Conservation (phyloP, 2,888 invertebrate genomes). For the Cordilura impudica region DNA sequence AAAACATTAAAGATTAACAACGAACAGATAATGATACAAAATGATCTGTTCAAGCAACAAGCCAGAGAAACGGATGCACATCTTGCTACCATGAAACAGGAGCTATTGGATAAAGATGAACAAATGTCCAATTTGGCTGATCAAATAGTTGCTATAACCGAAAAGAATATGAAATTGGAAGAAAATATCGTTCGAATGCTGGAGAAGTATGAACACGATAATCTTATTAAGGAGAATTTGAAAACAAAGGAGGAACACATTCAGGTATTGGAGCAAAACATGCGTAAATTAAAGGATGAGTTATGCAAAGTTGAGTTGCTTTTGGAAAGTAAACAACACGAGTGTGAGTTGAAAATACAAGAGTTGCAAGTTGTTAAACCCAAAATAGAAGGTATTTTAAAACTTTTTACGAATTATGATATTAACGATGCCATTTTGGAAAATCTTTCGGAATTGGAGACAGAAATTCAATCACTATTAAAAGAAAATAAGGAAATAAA, state of each 20-base stretch:
- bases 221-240: not conserved
- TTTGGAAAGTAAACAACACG: slow-evolving; percentile 42
- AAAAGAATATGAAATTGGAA: slow-evolving; percentile 60
- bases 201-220: slow-evolving; percentile 48
- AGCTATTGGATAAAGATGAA: slow-evolving; percentile 59
- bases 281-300: slow-evolving; percentile 22
- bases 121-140: slow-evolving; percentile 56
- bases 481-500: not conserved
- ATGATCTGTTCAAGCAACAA: slow-evolving; percentile 57
- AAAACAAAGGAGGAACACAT: not conserved
- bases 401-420: not conserved
- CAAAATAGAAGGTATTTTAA: not conserved
- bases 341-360: slow-evolving; percentile 20
- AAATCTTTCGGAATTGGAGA: slow-evolving; percentile 30
- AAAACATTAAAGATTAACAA: slow-evolving; percentile 57
- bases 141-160: slow-evolving; percentile 52
- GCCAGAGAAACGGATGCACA: slow-evolving; percentile 54
- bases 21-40: slow-evolving; percentile 61
- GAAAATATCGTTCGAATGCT: slow-evolving; percentile 50
- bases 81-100: slow-evolving; percentile 57
- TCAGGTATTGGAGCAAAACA: slow-evolving; percentile 15
- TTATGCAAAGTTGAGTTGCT: slow-evolving; percentile 10
- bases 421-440: slow-evolving; percentile 18
- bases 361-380: not conserved
- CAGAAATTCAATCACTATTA: not conserved